Evolutionary conservation across 2,113 vertebrate genomes (phyloP).

Genomic region (Myotis lucifugus): DNA sequence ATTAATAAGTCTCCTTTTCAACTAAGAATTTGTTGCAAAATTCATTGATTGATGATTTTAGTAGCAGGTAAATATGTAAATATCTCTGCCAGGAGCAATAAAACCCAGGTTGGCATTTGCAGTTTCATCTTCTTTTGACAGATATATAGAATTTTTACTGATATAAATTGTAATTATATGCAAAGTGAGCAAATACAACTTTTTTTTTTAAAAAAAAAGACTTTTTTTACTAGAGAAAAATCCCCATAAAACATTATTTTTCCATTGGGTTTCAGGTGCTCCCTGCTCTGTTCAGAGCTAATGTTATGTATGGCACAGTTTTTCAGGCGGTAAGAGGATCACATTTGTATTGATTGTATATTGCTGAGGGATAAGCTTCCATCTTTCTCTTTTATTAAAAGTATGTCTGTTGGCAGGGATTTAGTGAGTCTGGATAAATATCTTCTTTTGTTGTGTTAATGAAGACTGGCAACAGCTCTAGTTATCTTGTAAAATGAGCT

Average conservation of each 20-base stretch:
- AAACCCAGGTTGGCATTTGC: neutral
- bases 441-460: constrained; percentile 57
- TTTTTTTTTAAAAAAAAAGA: neutral
- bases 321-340: neutral
- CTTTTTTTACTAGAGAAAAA: neutral
- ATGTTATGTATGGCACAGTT: neutral
- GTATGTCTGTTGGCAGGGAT: constrained; percentile 22
- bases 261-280: neutral
- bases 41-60: constrained; percentile 3
- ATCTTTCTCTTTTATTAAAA: constrained; percentile 62
- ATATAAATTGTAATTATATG: constrained; percentile 2
- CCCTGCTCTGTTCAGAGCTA: constrained; percentile 23
- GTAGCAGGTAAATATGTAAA: constrained; percentile 15
- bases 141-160: constrained; percentile 4
- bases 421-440: constrained; percentile 43
- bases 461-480: constrained; percentile 56
- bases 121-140: constrained; percentile 54
- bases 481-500: constrained; percentile 72
- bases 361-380: constrained; percentile 47
- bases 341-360: constrained; percentile 11
- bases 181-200: neutral
- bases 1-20: neutral
- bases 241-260: neutral
- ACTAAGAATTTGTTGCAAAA: constrained; percentile 33
- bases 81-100: neutral